Conservation (phyloP, 2,797 vertebrate species). For the Onychomys arenicola region DNA sequence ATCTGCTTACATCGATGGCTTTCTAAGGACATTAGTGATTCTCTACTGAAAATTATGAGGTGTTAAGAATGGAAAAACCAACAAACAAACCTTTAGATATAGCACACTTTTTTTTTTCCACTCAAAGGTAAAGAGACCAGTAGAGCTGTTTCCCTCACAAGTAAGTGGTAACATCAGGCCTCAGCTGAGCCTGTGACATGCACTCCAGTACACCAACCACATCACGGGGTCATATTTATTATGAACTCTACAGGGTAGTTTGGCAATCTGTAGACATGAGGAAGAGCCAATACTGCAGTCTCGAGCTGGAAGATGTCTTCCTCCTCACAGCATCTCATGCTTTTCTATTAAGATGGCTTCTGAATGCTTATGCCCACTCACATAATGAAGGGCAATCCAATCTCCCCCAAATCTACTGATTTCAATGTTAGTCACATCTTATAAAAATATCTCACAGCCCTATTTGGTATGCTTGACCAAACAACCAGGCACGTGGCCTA, state of each 20-base stretch:
- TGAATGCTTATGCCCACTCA: not conserved
- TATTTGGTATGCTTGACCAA: not conserved
- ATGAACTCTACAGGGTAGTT: not conserved
- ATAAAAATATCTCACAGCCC: not conserved
- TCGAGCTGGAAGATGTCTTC: not conserved
- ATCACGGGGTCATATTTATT: not conserved
- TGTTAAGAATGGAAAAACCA: constrained; percentile 9
- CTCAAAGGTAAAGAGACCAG: not conserved
- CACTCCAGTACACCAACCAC: not conserved
- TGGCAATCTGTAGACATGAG: not conserved
- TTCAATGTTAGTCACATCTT: not conserved
- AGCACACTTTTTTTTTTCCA: not conserved
- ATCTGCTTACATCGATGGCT: not conserved
- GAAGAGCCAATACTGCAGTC: not conserved
- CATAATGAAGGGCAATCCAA: not conserved
- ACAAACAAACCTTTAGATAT: not conserved
- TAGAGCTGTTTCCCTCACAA: not conserved
- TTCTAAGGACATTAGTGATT: not conserved
- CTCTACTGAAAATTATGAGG: not conserved
- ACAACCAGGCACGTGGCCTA: not conserved
- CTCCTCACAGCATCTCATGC: not conserved
- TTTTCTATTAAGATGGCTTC: not conserved
- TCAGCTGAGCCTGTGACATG: not conserved
- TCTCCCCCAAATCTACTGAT: not conserved
- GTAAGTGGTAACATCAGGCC: not conserved